Conservation (phyloP, 2,888 invertebrate genomes). For the Calephelis perditalis region DNA sequence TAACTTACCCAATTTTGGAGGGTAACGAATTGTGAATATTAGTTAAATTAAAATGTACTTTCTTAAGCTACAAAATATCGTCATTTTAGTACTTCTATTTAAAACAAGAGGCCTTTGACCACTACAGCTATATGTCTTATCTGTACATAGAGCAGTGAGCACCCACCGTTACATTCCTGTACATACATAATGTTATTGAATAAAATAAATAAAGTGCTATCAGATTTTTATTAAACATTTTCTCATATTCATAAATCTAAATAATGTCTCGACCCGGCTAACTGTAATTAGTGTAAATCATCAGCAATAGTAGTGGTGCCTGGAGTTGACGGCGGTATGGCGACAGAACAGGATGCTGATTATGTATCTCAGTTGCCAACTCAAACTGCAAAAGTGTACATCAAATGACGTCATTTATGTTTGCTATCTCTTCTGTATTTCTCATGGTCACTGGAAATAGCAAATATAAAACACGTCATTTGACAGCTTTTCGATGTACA, state of each 20-base stretch:
- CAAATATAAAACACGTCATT: too few species aligned
- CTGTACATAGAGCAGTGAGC: constrained; percentile 42
- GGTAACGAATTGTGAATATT: too few species aligned
- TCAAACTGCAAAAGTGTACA: too few species aligned
- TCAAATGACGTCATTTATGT: too few species aligned
- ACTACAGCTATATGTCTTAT: constrained; percentile 26
- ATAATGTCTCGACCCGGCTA: constrained; percentile 24
- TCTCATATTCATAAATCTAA: constrained; percentile 30
- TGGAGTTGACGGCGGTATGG: background rate
- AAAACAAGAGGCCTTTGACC: constrained; percentile 19
- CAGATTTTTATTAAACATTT: constrained; percentile 23
- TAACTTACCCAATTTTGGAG: too few species aligned
- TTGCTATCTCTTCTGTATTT: too few species aligned
- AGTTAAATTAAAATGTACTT: too few species aligned
- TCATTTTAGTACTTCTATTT: background rate
- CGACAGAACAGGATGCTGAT: too few species aligned
- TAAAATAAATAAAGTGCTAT: constrained; percentile 20
- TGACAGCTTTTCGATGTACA: too few species aligned
- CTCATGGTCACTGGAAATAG: too few species aligned
- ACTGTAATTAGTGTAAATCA: constrained; percentile 1
- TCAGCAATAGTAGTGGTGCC: background rate
- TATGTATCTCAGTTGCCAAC: too few species aligned
- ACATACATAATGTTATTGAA: constrained; percentile 32
- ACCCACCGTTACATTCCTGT: constrained; percentile 55
- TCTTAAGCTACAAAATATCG: too few species aligned